Evolutionary conservation across 2,113 vertebrate species (phyloP), one percentile per base, ranked within the genome.

Genomic region (Clupea harengus): DNA sequence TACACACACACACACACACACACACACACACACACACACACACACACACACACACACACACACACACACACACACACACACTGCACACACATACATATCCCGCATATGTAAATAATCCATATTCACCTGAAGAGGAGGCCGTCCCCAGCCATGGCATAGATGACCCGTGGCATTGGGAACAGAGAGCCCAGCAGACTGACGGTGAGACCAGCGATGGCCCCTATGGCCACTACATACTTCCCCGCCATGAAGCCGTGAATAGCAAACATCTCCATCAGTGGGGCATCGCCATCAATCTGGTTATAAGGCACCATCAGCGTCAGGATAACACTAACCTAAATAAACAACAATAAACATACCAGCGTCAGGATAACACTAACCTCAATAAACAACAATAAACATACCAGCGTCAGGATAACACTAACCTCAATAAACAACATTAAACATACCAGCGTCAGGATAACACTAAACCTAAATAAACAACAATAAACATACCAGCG

Each of bases 221-320:
- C 98, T 0, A 96, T 95, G 3, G 98, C 97, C 86, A 99, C 97
- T 0, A 96, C 91, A 90, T 98, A 99, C 86, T 99, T 98, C 78
- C 97, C 98, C 28, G 95, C 94, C 0, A 96, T 92, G 92, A 99
- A 99, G 25, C 97, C 97, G 0, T 97, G 97, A 49, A 88, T 93
- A 0, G 95, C 97, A 49, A 99, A 99, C 98, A 99, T 99, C 94
- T 99, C 98, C 97, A 99, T 98, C 90, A 99, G 96, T 0, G 98
- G 98, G 13, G 98, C 98, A 32, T 98, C 97, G 0, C 97, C 96
- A 64, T 99, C 98, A 0, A 99, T 99, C 88, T 95, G 94, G 22
- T 97, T 91, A 2, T 96, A 99, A 0, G 98, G 98, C 83, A 99
- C 97, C 97, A 99, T 96, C 88, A 99, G 94, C 0, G 98, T 99